phyloP scores from a whole-genome alignment of 2,888 invertebrate genomes.

The Tetragonula carbonaria region DNA sequence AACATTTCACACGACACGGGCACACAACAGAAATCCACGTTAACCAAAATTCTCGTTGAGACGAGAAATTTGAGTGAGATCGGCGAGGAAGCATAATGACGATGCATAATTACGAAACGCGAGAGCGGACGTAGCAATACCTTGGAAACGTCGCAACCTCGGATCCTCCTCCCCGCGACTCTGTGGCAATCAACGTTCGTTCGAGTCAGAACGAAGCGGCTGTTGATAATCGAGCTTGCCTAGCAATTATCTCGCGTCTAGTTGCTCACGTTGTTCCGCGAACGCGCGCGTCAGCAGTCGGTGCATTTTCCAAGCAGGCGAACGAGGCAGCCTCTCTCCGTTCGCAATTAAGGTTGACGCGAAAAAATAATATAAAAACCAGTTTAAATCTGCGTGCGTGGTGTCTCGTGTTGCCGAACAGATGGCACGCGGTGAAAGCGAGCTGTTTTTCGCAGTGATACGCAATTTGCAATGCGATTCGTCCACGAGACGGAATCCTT shows the following conservation, averaged over 20 bases:
- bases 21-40: no score
- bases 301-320: not conserved
- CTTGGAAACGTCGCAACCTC: conserved; percentile 6
- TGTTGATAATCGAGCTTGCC: not conserved
- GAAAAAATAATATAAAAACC: conserved; percentile 34
- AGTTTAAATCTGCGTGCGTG: not conserved
- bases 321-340: not conserved
- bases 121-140: not conserved
- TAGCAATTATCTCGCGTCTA: not conserved
- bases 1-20: not conserved
- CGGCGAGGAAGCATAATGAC: no score
- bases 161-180: conserved; percentile 1
- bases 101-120: not conserved
- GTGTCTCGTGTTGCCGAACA: conserved; percentile 31
- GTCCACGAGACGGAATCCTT: not conserved
- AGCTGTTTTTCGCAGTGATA: conserved; percentile 32
- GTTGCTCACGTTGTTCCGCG: not conserved
- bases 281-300: not conserved
- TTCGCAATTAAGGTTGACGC: conserved; percentile 19
- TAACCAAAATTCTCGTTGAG: no score
- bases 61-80: not conserved
- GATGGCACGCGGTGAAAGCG: conserved; percentile 56
- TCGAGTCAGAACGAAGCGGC: not conserved
- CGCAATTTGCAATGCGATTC: conserved; percentile 33
- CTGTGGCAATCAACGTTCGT: conserved; percentile 10